A percentile compares a stretch with the other conserved stretches of the same genome.
Evolutionary conservation across 2,888 invertebrate species (phyloP).

Genomic region (Branchipolynoe longqiensis): DNA sequence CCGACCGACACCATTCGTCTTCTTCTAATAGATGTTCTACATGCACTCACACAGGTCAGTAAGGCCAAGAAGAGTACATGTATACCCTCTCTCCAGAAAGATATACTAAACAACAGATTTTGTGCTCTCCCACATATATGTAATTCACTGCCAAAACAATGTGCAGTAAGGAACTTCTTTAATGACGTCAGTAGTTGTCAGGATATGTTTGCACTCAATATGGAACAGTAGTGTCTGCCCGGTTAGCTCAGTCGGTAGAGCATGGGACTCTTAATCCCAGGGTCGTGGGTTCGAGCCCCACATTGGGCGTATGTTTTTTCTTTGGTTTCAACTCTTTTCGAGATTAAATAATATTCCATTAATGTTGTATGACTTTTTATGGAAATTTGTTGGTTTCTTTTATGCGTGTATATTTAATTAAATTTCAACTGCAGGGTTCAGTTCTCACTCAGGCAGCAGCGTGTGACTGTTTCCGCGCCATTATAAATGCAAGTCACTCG

Average conservation of each 20-base stretch:
- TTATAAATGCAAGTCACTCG: too few species aligned
- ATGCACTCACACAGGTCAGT: neutral
- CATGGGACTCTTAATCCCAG: constrained; percentile 84
- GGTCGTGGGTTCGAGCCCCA: constrained; percentile 86
- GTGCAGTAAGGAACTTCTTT: too few species aligned
- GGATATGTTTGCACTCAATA: too few species aligned
- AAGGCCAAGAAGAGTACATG: too few species aligned
- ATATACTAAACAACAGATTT: too few species aligned
- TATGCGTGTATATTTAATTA: neutral
- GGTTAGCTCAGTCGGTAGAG: constrained; percentile 69
- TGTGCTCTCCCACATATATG: too few species aligned
- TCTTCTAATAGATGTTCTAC: neutral
- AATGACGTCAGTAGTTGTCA: too few species aligned
- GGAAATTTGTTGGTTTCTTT: too few species aligned
- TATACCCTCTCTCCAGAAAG: too few species aligned
- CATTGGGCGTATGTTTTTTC: constrained; percentile 82
- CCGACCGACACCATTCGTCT: neutral
- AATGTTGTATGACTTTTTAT: neutral
- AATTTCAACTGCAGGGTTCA: neutral
- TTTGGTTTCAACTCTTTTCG: neutral
- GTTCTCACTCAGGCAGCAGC: neutral
- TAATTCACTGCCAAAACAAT: too few species aligned
- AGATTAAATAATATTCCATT: neutral
- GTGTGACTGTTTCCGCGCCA: neutral
- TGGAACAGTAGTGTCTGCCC: too few species aligned